Percentiles rank a stretch among this genome's conserved stretches.
These are phyloP conservation scores for Epiblema foenella DNA, from an alignment of 2,888 invertebrate genomes.

Conservation along the genomic window DNA sequence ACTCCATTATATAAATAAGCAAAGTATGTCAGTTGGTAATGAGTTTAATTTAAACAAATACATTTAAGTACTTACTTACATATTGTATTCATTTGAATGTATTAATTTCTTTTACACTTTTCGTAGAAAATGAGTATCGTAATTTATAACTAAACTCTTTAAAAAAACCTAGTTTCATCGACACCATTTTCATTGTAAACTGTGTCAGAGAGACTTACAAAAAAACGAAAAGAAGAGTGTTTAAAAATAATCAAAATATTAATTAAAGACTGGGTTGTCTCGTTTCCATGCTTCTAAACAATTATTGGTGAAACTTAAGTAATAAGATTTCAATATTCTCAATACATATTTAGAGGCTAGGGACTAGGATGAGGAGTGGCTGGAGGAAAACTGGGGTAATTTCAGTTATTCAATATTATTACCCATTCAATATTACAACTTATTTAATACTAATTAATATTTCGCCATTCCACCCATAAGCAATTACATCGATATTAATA, in stretches of 20 bases:
- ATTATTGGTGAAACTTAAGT: neutral
- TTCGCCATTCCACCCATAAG: too few species aligned
- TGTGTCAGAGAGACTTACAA: constrained; percentile 27
- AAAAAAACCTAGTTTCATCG: constrained; percentile 7
- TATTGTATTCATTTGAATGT: neutral
- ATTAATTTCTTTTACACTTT: neutral
- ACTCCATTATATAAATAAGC: constrained; percentile 29
- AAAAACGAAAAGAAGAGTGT: constrained; percentile 28
- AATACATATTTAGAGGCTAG: too few species aligned
- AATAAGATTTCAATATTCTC: neutral
- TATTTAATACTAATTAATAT: too few species aligned
- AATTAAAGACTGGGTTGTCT: constrained; percentile 18
- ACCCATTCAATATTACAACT: too few species aligned
- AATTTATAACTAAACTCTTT: neutral
- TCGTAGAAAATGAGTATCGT: neutral
- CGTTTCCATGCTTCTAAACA: neutral
- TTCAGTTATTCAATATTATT: too few species aligned
- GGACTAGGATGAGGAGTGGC: too few species aligned
- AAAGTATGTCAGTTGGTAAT: constrained; percentile 18
- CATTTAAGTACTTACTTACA: neutral
- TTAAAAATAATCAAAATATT: constrained; percentile 34
- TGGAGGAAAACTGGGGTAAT: too few species aligned
- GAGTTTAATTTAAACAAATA: constrained; percentile 18
- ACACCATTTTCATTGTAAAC: constrained; percentile 20
- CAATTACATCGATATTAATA: too few species aligned